phyloP scores from a whole-genome alignment of 2,113 vertebrate genomes.

The Ammodytes dubius region DNA sequence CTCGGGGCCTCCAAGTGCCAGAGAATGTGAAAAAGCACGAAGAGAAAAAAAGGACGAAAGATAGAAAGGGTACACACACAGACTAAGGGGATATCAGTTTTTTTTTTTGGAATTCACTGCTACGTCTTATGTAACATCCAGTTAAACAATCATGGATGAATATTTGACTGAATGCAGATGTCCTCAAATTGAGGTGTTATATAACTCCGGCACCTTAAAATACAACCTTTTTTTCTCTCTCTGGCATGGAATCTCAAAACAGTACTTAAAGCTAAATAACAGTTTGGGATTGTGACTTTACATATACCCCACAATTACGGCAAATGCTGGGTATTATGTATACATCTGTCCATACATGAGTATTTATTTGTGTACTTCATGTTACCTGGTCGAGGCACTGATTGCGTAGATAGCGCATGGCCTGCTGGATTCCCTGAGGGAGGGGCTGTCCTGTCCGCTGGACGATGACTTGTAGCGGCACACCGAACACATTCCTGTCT shows the following conservation, averaged over 20 bases:
- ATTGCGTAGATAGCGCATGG: constrained; percentile 91
- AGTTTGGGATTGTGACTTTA: not conserved
- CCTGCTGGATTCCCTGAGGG: constrained; percentile 96
- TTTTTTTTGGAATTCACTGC: not conserved
- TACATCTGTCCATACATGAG: not conserved
- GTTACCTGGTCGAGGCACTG: constrained; percentile 95
- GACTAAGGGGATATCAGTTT: constrained; percentile 4
- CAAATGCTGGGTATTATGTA: not conserved
- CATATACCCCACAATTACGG: constrained; percentile 3
- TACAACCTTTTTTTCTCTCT: not conserved
- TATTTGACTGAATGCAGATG: constrained; percentile 42
- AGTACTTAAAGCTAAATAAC: constrained; percentile 1
- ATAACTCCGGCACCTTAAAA: constrained; percentile 20
- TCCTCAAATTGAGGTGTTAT: constrained; percentile 23
- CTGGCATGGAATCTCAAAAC: not conserved
- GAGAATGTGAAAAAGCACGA: constrained; percentile 35
- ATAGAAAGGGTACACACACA: constrained; percentile 31
- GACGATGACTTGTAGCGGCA: constrained; percentile 94
- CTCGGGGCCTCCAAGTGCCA: constrained; percentile 22
- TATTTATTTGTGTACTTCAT: constrained; percentile 13
- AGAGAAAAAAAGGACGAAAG: constrained; percentile 28
- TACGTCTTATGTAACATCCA: constrained; percentile 50
- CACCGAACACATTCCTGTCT: constrained; percentile 95
- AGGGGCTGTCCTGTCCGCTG: constrained; percentile 96
- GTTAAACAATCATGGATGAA: constrained; percentile 1